phyloP scores from a whole-genome alignment of 1,140 invertebrate genomes.

The Cepaea nemoralis region DNA sequence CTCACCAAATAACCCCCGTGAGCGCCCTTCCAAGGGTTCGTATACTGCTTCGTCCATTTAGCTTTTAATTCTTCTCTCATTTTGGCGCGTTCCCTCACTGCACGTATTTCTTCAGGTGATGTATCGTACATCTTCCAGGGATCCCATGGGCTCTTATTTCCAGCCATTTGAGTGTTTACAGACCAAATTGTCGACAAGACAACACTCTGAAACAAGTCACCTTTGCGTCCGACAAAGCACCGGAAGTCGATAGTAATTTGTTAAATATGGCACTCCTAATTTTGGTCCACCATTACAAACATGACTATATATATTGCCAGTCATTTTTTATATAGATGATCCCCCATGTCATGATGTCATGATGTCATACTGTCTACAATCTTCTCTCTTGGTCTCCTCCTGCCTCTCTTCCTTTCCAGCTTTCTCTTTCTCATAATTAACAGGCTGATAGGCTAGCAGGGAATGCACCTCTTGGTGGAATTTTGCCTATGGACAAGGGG shows the following conservation, averaged over 20 bases:
- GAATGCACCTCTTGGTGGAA: too few species aligned
- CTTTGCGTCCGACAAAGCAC: background rate
- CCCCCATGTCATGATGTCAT: too few species aligned
- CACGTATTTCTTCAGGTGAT: constrained; percentile 64
- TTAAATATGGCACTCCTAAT: too few species aligned
- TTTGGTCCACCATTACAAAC: too few species aligned
- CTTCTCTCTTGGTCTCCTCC: too few species aligned
- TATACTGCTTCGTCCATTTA: constrained; percentile 80
- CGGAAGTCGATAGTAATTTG: background rate
- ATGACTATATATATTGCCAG: too few species aligned
- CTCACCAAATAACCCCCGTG: constrained; percentile 76
- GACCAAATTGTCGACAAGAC: background rate
- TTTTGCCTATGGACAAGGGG: too few species aligned
- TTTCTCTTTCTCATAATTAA: too few species aligned
- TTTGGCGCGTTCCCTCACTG: constrained; percentile 75
- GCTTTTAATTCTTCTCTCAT: constrained; percentile 75
- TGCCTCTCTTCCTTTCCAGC: too few species aligned
- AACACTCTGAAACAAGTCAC: background rate
- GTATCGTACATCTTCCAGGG: constrained; percentile 68
- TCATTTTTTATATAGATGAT: too few species aligned
- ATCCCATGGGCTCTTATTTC: constrained; percentile 47
- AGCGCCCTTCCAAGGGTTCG: constrained; percentile 77
- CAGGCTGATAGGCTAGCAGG: too few species aligned
- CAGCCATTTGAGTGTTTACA: background rate
- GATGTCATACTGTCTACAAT: too few species aligned